phyloP scores from a whole-genome alignment of 2,797 vertebrate genomes.

The Austrolebias charrua region DNA sequence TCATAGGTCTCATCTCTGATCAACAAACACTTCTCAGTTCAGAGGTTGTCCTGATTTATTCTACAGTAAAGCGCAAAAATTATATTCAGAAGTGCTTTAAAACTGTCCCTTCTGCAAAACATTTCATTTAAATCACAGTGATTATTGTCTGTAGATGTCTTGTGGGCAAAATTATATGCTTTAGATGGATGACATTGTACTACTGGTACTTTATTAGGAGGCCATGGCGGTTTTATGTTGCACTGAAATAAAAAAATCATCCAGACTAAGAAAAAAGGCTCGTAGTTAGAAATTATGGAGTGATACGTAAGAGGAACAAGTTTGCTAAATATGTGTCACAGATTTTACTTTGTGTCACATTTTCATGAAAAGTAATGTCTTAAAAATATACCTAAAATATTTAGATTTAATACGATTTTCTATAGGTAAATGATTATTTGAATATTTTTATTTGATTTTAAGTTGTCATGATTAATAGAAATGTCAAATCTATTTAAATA shows the following conservation, averaged over 20 bases:
- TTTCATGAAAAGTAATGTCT: not conserved
- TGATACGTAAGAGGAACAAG: not conserved
- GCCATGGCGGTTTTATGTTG: not conserved
- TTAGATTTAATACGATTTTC: too few relatives aligned
- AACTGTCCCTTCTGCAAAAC: not conserved
- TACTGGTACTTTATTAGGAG: slow-evolving; percentile 20
- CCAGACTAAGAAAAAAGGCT: not conserved
- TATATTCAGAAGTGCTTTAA: not conserved
- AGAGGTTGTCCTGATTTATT: slow-evolving; percentile 1
- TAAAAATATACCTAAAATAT: not conserved
- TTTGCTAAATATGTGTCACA: not conserved
- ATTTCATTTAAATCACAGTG: not conserved
- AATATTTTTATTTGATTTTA: not conserved
- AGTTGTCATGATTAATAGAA: slow-evolving; percentile 43
- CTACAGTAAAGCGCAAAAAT: slow-evolving; percentile 8
- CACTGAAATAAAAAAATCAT: not conserved
- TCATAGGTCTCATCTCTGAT: not conserved
- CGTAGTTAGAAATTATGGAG: not conserved
- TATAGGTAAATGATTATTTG: too few relatives aligned
- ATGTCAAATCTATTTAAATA: slow-evolving; percentile 37
- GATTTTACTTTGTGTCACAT: not conserved
- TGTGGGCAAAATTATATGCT: not conserved
- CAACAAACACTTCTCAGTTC: slow-evolving; percentile 4
- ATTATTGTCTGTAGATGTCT: slow-evolving; percentile 8
- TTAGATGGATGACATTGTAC: slow-evolving; percentile 11